Evolutionary conservation across 2,888 invertebrate genomes (phyloP), one percentile per base, ranked within the genome.

Genomic region (Leptopilina syphax): DNA sequence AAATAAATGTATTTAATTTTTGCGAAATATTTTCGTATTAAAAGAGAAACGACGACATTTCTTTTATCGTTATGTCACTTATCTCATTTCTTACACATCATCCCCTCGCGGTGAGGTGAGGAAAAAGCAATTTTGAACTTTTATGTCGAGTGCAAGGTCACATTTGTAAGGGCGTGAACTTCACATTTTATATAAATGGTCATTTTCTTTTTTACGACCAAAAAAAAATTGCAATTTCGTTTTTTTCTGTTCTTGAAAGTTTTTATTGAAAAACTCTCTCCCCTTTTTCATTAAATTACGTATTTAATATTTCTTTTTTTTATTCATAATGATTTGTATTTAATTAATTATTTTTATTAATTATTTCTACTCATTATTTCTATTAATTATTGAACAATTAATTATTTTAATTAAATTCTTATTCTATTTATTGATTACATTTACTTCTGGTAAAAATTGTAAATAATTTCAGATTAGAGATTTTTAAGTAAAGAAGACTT

Each of bases 101-200:
- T 44, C 54, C 13, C 34, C n/a, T 34, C 27, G 10, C 27, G 10
- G 13, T 34, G 57, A 57, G 13, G 34, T 27, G 8, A 57, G 57
- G 70, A 54, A 50, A 13, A 57, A 73, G 54, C 54, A 24, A 73
- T 73, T 73, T 57, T 13, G 7, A 18, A 27, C n/a, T 9, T 73
- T 73, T 73, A 73, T 73, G 27, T 8, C 54, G 27, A 34, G 34
- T 70, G 70, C 70, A 57, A 70, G 70, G 70, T 34, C 70, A 54
- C 54, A 13, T 27, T 27, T 27, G 4, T 70, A 57, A 73, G 57
- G 57, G 47, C 47, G 18, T 44, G 67, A 47, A 67, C 67, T 67
- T 67, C 8, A 44, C n/a, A 67, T 67, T 44, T 67, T 67, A 67
- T 67, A 67, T 50, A 3, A 24, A 63, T 9, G 63, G 44, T 67